Conservation (phyloP, 2,113 vertebrate genomes). For the Paraplagusia blochii region DNA sequence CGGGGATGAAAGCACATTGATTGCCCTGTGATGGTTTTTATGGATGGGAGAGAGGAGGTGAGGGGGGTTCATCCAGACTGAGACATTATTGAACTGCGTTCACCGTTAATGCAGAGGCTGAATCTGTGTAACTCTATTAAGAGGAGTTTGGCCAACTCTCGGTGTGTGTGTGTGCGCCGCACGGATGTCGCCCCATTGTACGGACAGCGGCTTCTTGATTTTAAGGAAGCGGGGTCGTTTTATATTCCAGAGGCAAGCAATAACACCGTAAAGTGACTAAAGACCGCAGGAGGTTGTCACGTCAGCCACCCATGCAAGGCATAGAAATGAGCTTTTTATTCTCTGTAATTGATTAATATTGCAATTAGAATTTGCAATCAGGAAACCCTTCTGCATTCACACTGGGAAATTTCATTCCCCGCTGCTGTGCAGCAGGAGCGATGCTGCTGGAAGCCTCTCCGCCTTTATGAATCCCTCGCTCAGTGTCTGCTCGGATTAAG, state of each 20-base stretch:
- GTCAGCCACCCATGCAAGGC: slow-evolving; percentile 34
- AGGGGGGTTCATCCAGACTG: slow-evolving; percentile 72
- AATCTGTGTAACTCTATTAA: slow-evolving; percentile 65
- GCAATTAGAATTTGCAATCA: slow-evolving; percentile 65
- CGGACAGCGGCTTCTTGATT: slow-evolving; percentile 11
- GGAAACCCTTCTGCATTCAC: slow-evolving; percentile 50
- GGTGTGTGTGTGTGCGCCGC: slow-evolving; percentile 37
- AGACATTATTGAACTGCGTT: slow-evolving; percentile 73
- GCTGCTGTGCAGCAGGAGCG: slow-evolving; percentile 48
- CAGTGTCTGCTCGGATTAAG: slow-evolving; percentile 64
- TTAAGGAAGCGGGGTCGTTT: slow-evolving; percentile 35
- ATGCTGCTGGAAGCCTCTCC: slow-evolving; percentile 50
- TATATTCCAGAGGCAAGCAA: slow-evolving; percentile 32
- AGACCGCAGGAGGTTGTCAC: slow-evolving; percentile 39
- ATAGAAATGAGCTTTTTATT: slow-evolving; percentile 59
- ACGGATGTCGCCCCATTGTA: slow-evolving; percentile 13
- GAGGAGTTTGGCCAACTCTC: slow-evolving; percentile 54
- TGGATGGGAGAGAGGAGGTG: too few relatives aligned
- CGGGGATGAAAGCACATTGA: slow-evolving; percentile 77
- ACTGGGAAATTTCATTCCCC: slow-evolving; percentile 40
- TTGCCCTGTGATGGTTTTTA: slow-evolving; percentile 77
- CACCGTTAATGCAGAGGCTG: slow-evolving; percentile 64
- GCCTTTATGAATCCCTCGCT: slow-evolving; percentile 56
- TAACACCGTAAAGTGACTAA: slow-evolving; percentile 34
- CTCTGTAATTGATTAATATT: slow-evolving; percentile 70